Conservation (phyloP, 2,888 invertebrate genomes). For the Myopa tessellatipennis region DNA sequence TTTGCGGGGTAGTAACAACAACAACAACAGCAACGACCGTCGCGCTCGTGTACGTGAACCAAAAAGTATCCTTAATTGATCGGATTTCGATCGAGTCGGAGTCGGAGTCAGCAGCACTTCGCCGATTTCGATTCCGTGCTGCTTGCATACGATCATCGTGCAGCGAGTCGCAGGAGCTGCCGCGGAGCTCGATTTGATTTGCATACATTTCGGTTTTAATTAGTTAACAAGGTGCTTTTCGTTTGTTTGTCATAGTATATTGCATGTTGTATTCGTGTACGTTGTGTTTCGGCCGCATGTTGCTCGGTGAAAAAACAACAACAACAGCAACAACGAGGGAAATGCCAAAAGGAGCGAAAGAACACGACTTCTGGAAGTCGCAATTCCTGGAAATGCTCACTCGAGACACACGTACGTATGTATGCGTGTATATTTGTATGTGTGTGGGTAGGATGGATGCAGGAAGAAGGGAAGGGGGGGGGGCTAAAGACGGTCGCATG, state of each 20-base stretch:
- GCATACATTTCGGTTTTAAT: conserved; percentile 67
- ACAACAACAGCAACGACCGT: conserved; percentile 9
- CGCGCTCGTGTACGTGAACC: conserved; percentile 29
- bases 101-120: conserved; percentile 11
- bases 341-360: conserved; percentile 50
- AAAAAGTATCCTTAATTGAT: conserved; percentile 56
- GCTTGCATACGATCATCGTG: background rate
- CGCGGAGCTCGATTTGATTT: conserved; percentile 56
- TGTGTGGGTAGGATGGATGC: too few species aligned
- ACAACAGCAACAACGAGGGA: conserved; percentile 22
- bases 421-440: background rate
- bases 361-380: conserved; percentile 62
- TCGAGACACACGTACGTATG: conserved; percentile 39
- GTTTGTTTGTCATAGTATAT: conserved; percentile 54
- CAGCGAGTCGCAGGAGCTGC: conserved; percentile 41
- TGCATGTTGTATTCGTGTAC: conserved; percentile 56
- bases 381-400: conserved; percentile 57
- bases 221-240: conserved; percentile 65
- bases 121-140: conserved; percentile 15
- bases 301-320: background rate
- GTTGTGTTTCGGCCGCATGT: conserved; percentile 39
- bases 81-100: conserved; percentile 49
- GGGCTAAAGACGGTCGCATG: too few species aligned
- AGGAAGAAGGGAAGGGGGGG: too few species aligned
- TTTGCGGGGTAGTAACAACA: conserved; percentile 37